These are phyloP conservation scores for Leptoclinus maculatus DNA, from an alignment of 2,797 vertebrate genomes.

Conservation along the genomic window DNA sequence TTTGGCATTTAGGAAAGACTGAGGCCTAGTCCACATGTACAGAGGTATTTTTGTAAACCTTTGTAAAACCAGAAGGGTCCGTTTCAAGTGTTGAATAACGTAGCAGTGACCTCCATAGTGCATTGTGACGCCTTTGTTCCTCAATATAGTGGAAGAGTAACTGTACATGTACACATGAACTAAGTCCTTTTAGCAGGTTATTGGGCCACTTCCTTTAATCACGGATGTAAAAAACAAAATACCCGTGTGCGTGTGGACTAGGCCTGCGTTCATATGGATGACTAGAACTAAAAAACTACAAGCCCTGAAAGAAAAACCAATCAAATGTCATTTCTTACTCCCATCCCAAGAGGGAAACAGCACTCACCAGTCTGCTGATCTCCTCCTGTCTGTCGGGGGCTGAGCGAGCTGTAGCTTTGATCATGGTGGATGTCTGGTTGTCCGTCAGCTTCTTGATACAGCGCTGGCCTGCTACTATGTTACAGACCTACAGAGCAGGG, in stretches of 20 bases:
- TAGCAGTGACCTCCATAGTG: too few relatives aligned
- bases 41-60: background rate
- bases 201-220: background rate
- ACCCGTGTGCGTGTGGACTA: background rate
- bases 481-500: constrained; percentile 89
- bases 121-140: background rate
- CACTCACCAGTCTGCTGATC: constrained; percentile 96
- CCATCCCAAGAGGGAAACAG: background rate
- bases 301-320: background rate
- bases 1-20: background rate
- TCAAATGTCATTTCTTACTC: background rate
- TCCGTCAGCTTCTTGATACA: constrained; percentile 99
- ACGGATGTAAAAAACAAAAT: background rate
- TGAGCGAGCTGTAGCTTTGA: constrained; percentile 97
- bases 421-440: constrained; percentile 99
- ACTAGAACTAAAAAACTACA: background rate
- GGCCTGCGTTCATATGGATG: background rate
- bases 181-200: background rate
- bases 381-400: constrained; percentile 98
- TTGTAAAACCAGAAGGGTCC: too few relatives aligned
- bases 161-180: background rate
- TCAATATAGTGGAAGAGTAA: background rate
- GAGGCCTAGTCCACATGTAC: background rate
- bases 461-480: constrained; percentile 96
- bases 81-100: too few relatives aligned